A percentile compares a stretch with the other conserved stretches of the same genome.
phyloP scores from a whole-genome alignment of 2,113 vertebrate genomes.

The Salvator merianae region DNA sequence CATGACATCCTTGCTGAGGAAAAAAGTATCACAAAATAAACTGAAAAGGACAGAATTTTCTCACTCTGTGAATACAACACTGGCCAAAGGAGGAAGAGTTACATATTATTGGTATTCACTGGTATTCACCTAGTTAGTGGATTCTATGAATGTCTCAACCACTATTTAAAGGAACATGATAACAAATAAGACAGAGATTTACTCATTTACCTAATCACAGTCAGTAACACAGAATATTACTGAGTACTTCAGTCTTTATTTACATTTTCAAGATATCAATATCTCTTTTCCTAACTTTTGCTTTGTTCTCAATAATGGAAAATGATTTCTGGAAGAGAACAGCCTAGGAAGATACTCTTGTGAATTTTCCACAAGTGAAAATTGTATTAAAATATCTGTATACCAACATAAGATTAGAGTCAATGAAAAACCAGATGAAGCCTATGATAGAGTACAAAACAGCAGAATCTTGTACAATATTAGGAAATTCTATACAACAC shows the following conservation, averaged over 20 bases:
- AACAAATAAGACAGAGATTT: not conserved
- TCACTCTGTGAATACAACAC: not conserved
- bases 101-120: not conserved
- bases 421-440: not conserved
- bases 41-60: not conserved
- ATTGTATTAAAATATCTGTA: not conserved
- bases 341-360: not conserved
- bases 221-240: not conserved
- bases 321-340: not conserved
- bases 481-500: too few species aligned
- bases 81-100: not conserved
- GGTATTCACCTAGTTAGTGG: not conserved
- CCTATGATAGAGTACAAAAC: not conserved
- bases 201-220: not conserved
- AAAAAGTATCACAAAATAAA: not conserved
- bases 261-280: not conserved
- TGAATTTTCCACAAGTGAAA: not conserved
- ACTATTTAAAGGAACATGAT: not conserved
- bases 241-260: not conserved
- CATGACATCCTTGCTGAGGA: not conserved
- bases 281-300: too few species aligned
- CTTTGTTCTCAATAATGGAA: not conserved
- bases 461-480: too few species aligned
- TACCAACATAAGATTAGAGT: not conserved
- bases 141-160: not conserved